These are phyloP conservation scores for Lochmaea crataegi DNA, from an alignment of 2,888 invertebrate genomes.

Conservation along the genomic window DNA sequence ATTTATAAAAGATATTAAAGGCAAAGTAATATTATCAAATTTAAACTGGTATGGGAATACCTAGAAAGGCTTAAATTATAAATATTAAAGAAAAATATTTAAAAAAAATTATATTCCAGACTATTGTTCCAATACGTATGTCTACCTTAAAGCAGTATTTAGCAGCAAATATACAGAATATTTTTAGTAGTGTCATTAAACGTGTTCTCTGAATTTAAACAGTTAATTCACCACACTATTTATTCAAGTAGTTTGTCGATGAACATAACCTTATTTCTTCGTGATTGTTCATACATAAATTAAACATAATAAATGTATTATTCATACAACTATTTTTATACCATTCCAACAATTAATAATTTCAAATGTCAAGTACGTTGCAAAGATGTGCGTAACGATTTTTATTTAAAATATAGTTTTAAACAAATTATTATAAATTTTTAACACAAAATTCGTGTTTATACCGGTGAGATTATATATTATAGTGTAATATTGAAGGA, in stretches of 20 bases:
- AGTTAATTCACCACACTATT: constrained; percentile 17
- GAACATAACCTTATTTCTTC: constrained; percentile 45
- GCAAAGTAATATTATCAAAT: no score
- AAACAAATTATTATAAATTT: constrained; percentile 3
- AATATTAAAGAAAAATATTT: no score
- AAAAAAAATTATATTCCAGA: no score
- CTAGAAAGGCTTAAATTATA: no score
- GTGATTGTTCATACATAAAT: constrained; percentile 45
- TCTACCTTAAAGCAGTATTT: neutral
- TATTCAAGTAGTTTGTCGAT: constrained; percentile 21
- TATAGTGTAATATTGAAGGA: no score
- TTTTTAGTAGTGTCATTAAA: constrained; percentile 25
- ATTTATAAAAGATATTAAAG: no score
- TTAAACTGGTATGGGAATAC: no score
- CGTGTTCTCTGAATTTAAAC: constrained; percentile 15
- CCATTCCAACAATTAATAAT: constrained; percentile 40
- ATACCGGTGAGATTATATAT: neutral
- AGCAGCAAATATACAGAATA: constrained; percentile 13
- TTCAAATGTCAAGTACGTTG: constrained; percentile 41
- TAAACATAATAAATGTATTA: constrained; percentile 35
- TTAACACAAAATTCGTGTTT: constrained; percentile 5
- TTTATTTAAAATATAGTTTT: constrained; percentile 4
- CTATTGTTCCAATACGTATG: no score
- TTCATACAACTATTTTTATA: constrained; percentile 37
- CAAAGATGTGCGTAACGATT: constrained; percentile 10